Evolutionary conservation across 2,888 invertebrate genomes (phyloP), one percentile per base, ranked within the genome.

Genomic region (Thelaira solivaga): DNA sequence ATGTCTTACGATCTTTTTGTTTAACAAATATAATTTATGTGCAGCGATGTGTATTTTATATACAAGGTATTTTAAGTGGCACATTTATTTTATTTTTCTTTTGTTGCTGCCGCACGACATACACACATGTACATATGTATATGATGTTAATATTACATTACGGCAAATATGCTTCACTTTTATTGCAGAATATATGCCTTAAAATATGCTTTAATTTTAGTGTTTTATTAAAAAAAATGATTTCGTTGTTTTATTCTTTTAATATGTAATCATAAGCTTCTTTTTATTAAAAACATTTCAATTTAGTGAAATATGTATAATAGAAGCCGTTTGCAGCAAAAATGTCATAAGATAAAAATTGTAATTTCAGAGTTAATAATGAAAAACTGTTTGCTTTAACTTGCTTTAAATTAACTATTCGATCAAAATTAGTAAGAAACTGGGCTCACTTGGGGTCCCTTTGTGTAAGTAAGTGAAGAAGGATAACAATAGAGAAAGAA

Each of bases 1-100:
- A 76, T 76, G 53, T 65, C 51, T 69, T 76, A 36, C 45, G 49
- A 76, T 59, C 43, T 55, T 43, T 68, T 57, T 62, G 34, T 61
- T 29, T 51, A 7, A 24, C n/a, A 39, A 47, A 55, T 55, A 75
- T 7, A 47, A 53, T 62, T 71, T 51, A 39, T 51, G 43, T 43
- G 31, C 53, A n/a, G n/a, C n/a, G 4, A 6, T 26, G 26, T 26
- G 8, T 39, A 13, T 45, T 51, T 13, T 53, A 61, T 62, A 55
- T 47, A 22, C 18, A 68, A 61, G 61, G 45, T 61, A 61, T 75
- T 75, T 68, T 62, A 16, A 45, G 45, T 61, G 45, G 31, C 53
- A 62, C 29, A 29, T 53, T 22, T 36, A 13, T 43, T 4, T 24
- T 57, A 18, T 55, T 24, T 22, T 55, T 26, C 10, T 3, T 18